Percentiles rank a stretch among this genome's conserved stretches.
phyloP scores from a whole-genome alignment of 2,888 invertebrate genomes.

The Perdita meconis region DNA sequence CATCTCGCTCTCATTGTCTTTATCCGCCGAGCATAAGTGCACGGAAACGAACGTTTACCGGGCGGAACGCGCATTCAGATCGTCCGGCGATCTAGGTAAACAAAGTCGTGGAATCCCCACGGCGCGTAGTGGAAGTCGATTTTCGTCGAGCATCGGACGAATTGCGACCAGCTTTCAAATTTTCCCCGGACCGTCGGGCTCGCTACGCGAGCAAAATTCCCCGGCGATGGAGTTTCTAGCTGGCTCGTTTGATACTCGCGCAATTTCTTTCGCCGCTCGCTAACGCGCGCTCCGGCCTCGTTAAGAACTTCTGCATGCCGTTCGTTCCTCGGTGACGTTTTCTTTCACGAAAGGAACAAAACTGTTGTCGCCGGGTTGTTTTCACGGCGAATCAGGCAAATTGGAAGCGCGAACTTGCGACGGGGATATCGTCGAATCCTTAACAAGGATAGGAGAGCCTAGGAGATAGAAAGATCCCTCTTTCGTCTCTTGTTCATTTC shows the following conservation, averaged over 20 bases:
- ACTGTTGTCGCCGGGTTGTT: background rate
- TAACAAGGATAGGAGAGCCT: too few relatives aligned
- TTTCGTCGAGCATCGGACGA: constrained; percentile 8
- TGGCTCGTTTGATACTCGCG: constrained; percentile 6
- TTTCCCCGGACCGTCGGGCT: background rate
- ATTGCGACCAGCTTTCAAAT: constrained; percentile 27
- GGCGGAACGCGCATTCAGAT: background rate
- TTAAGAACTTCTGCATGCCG: constrained; percentile 10
- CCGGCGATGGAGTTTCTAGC: constrained; percentile 9
- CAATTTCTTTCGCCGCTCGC: constrained; percentile 17
- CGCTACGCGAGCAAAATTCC: constrained; percentile 1
- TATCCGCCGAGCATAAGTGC: background rate
- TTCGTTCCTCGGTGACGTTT: background rate
- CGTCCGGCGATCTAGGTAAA: constrained; percentile 5
- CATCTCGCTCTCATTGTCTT: too few relatives aligned
- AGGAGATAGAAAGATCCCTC: too few relatives aligned
- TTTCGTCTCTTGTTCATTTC: too few relatives aligned
- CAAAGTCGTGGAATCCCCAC: constrained; percentile 18
- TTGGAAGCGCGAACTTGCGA: background rate
- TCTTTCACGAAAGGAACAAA: background rate
- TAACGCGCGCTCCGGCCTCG: background rate
- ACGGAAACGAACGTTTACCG: background rate
- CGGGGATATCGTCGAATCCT: background rate
- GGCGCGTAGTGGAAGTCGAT: background rate
- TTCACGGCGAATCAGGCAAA: constrained; percentile 2